Percentiles rank a stretch among this genome's conserved stretches.
Evolutionary conservation across 2,888 invertebrate species (phyloP).

Genomic region (Amphipoea lucens): DNA sequence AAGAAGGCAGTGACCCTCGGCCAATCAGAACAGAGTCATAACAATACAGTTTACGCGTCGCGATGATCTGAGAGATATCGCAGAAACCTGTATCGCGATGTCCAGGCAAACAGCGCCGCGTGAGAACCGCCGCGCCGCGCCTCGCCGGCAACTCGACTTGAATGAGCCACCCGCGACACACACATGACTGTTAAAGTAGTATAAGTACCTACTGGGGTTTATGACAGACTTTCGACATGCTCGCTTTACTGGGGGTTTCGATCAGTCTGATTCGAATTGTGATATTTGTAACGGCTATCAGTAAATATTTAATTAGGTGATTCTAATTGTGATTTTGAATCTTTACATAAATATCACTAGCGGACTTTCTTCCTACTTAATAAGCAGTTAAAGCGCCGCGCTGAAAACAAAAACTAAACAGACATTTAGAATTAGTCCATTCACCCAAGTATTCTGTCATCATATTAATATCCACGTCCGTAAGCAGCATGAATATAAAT

Average conservation of each 20-base stretch:
- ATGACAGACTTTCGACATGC: constrained; percentile 14
- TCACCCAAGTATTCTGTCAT: neutral
- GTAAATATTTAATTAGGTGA: neutral
- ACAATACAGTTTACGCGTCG: constrained; percentile 54
- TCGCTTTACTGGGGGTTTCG: constrained; percentile 1
- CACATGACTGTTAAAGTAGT: neutral
- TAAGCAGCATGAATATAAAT: constrained; percentile 4
- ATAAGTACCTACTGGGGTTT: constrained; percentile 4
- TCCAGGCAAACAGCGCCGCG: constrained; percentile 61
- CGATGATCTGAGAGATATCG: constrained; percentile 32
- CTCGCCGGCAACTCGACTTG: constrained; percentile 45
- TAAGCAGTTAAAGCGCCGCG: neutral
- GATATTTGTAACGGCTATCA: neutral
- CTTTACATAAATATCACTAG: neutral
- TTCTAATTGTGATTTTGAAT: neutral
- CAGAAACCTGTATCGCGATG: constrained; percentile 50
- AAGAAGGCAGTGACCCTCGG: constrained; percentile 56
- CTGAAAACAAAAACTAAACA: neutral
- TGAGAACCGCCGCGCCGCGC: constrained; percentile 53
- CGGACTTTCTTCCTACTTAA: neutral
- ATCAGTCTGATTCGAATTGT: neutral
- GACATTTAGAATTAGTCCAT: neutral
- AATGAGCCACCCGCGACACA: constrained; percentile 69
- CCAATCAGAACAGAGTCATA: constrained; percentile 51
- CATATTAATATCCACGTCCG: neutral